Conservation (phyloP, 2,888 invertebrate species). For the Lasioglossum leucozonium region DNA sequence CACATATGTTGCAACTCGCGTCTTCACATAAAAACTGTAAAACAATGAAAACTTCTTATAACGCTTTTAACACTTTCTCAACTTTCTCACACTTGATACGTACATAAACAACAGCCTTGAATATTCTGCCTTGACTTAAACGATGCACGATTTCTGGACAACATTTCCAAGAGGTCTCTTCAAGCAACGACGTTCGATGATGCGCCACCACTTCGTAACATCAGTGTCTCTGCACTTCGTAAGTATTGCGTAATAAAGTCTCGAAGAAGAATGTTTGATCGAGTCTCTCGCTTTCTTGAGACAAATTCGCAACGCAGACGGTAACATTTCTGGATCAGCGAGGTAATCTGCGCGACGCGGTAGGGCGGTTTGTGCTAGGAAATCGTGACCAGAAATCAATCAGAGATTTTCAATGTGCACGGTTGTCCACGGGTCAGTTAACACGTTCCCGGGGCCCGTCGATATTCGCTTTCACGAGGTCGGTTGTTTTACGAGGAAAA, state of each 20-base stretch:
- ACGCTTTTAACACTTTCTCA: too few species aligned
- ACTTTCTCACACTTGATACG: neutral
- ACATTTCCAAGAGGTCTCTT: neutral
- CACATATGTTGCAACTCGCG: too few species aligned
- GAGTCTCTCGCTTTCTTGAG: neutral
- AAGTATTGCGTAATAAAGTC: neutral
- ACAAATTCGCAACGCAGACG: neutral
- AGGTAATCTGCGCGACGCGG: neutral
- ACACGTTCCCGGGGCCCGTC: conserved; percentile 3
- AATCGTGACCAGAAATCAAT: neutral
- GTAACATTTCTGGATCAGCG: neutral
- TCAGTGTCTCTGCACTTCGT: neutral
- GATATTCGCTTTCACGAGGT: conserved; percentile 41
- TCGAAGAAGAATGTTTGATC: neutral
- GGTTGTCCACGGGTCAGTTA: conserved; percentile 5
- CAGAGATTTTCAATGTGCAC: neutral
- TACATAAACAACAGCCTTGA: neutral
- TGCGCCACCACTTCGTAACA: neutral
- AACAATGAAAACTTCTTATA: too few species aligned
- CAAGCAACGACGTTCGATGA: neutral
- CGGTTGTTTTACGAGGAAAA: conserved; percentile 49
- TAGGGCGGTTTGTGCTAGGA: neutral
- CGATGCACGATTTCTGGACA: neutral
- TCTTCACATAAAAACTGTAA: too few species aligned
- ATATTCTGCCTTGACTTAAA: neutral